Percentiles rank a stretch among this genome's conserved stretches.
Evolutionary conservation across 2,888 invertebrate species (phyloP).

Genomic region (Cryptus viduatorius): DNA sequence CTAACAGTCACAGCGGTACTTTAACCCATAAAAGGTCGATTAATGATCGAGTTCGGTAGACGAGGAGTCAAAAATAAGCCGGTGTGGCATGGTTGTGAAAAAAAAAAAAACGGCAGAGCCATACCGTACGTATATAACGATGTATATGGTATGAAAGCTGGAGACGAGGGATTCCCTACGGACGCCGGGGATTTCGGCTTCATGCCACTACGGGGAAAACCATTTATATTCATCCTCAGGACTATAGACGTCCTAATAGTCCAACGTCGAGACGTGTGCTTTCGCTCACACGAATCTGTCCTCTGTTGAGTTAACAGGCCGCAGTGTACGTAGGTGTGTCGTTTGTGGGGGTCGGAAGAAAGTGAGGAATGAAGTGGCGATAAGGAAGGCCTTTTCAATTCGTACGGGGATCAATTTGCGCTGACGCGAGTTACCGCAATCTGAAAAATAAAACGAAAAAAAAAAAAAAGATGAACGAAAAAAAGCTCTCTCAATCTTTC

Average conservation of each 20-base stretch:
- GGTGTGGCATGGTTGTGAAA: slow-evolving; percentile 20
- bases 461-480: slow-evolving; percentile 13
- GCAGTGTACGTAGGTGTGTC: background rate
- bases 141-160: slow-evolving; percentile 8
- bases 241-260: slow-evolving; percentile 56
- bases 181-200: slow-evolving; percentile 51
- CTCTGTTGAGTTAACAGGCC: background rate
- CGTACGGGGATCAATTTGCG: slow-evolving; percentile 33
- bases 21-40: slow-evolving; percentile 43
- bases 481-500: background rate
- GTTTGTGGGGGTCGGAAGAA: slow-evolving; percentile 2
- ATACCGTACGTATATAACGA: background rate
- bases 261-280: slow-evolving; percentile 27
- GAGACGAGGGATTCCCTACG: slow-evolving; percentile 17
- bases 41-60: slow-evolving; percentile 47
- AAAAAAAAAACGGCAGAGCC: slow-evolving; percentile 5
- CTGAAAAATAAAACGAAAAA: slow-evolving; percentile 27
- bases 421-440: slow-evolving; percentile 32
- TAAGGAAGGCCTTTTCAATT: slow-evolving; percentile 57
- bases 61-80: slow-evolving; percentile 39
- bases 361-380: slow-evolving; percentile 57
- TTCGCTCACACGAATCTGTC: background rate
- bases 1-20: background rate
- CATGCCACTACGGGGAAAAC: slow-evolving; percentile 38
- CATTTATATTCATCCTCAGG: slow-evolving; percentile 62